Base-by-base conservation (phyloP, 2,797 vertebrate species). In the Megalops cyprinoides region DNA sequence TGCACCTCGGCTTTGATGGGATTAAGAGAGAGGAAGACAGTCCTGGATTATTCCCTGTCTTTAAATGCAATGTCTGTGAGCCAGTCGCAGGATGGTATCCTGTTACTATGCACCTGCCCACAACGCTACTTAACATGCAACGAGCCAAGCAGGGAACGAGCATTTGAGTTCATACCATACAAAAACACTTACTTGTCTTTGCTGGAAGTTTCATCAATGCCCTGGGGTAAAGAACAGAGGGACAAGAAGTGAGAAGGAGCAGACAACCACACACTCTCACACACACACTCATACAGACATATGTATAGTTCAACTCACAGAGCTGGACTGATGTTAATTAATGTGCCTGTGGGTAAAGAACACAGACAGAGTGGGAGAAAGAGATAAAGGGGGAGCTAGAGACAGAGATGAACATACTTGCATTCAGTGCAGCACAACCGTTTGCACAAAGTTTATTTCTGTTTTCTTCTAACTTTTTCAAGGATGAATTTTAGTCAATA, bases 161-260 rank as follows among this genome's bases (percentile, higher is more conserved):
- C n/a, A n/a, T n/a, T n/a, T n/a, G n/a, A n/a, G n/a, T n/a, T n/a
- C n/a, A n/a, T n/a, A n/a, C n/a, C n/a, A n/a, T n/a, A n/a, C 67
- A 46, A 51, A 67, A 73, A 46, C 28, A 93, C 97, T 96, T 87
- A 98, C 97, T 97, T 98, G 93, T 98, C 97, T 94, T 98, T 98
- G 91, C 94, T 98, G 89, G 94, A 91, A 25, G 95, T 92, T 88
- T 98, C 97, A 86, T 98, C 96, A 31, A 98, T 98, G 83, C 97
- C 97, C 97, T 98, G 89, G 85, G 80, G 79, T 83, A 67, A 87
- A 60, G 65, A 31, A 46, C 15, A 31, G 48, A 67, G 58, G 60
- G 51, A 77, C 25, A 74, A 28, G 46, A 0, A 31, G 20, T 23
- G 0, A 44, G 65, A 5, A 18, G 10, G 20, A 48, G 10, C 49